Base-by-base conservation (phyloP, 2,113 vertebrate species). In the Pachyramphus minor region DNA sequence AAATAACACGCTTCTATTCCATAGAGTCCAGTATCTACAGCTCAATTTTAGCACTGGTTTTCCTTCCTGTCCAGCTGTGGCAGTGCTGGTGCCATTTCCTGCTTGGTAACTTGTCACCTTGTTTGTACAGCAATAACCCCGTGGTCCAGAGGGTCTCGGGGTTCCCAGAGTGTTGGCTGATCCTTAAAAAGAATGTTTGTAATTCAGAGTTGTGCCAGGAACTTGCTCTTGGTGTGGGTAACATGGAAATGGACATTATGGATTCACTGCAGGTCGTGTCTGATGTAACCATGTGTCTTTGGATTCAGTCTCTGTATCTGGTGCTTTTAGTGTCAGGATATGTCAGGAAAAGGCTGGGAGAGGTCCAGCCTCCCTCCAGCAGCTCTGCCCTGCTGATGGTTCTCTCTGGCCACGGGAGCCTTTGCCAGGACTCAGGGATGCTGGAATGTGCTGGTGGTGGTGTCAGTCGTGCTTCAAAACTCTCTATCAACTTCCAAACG, bases 81-180 rank as follows among this genome's bases (percentile, higher is more conserved):
- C 74, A 55, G 72, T 5, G 30, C 49, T 22, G 6, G 4, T 50
- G 50, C 73, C 11, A 1, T 52, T 89, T 76, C 73, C 93, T 82
- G 79, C 12, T 64, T 76, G 6, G 10, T 73, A 42, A 23, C 15
- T 31, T 44, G 17, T 49, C 91, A 52, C 80, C 37, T 8, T 42
- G 27, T 91, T 67, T 71, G 87, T 62, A 47, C 73, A 94, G 97
- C 96, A 93, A 89, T 96, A 96, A 94, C 87, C 19, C 4, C 24
- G 58, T 30, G 4, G 83, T 55, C 33, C 14, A 1, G 41, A 2
- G 15, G 7, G 41, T 55, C 75, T 44, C 2, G 0, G 22, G 23
- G 77, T 89, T 22, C 45, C 41, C 33, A 15, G 49, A 35, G 7
- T 8, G 4, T 23, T n/a, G 30, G 28, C 73, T 67, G 53, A 25